Conservation (phyloP, 2,113 vertebrate genomes). For the Onychostruthus taczanowskii region DNA sequence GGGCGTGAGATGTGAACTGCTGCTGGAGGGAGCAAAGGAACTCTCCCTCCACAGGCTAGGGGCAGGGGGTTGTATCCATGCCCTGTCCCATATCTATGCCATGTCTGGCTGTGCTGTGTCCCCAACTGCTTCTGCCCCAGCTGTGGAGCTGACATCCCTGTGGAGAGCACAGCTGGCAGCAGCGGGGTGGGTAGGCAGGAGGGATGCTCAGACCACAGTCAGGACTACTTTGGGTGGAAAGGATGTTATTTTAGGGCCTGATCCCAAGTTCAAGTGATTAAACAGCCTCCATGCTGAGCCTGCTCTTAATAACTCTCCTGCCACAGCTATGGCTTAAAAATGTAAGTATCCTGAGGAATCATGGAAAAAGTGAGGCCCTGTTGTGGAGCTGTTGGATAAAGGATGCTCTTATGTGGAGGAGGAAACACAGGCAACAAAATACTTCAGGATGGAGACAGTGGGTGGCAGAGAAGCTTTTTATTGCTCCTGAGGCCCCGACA, state of each 20-base stretch:
- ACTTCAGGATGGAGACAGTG: background rate
- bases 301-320: background rate
- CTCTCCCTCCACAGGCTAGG: background rate
- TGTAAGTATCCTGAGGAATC: background rate
- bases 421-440: background rate
- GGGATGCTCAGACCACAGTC: background rate
- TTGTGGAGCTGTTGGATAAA: background rate
- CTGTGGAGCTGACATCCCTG: background rate
- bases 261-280: background rate
- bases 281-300: background rate
- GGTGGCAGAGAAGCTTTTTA: background rate
- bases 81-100: background rate
- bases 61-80: accelerated
- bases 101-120: background rate
- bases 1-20: background rate
- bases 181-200: background rate
- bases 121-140: accelerated
- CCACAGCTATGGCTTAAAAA: background rate
- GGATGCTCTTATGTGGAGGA: background rate
- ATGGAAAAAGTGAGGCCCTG: background rate
- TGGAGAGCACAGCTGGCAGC: background rate
- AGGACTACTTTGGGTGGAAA: background rate
- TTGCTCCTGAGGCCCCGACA: background rate
- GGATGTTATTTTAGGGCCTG: background rate
- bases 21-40: accelerated